Evolutionary conservation across 2,113 vertebrate genomes (phyloP).

Genomic region (Crotalus tigris): DNA sequence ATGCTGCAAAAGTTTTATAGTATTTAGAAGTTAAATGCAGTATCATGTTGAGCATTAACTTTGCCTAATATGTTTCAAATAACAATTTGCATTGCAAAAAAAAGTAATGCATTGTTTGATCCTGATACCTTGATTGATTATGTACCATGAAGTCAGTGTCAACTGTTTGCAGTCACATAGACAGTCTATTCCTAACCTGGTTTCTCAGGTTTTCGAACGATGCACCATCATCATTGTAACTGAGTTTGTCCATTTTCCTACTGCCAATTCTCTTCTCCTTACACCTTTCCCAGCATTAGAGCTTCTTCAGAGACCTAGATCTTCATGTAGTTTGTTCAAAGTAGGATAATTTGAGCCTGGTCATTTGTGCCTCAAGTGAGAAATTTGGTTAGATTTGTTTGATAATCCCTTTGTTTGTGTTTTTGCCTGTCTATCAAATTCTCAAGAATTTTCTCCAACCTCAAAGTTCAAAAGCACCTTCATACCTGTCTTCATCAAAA

Average conservation of each 20-base stretch:
- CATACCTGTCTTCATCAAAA: neutral
- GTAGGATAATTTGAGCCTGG: too few species aligned
- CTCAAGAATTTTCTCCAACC: neutral
- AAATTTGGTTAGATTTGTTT: neutral
- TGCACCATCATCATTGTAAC: neutral
- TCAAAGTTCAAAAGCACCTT: neutral
- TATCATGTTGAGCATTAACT: neutral
- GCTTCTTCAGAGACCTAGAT: too few species aligned
- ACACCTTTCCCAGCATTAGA: neutral
- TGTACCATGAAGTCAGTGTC: neutral
- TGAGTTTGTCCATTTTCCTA: neutral
- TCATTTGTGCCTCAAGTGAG: too few species aligned
- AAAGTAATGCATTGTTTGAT: neutral
- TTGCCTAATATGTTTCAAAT: neutral
- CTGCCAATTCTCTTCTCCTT: neutral
- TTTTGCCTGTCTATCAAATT: neutral
- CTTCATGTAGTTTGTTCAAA: too few species aligned
- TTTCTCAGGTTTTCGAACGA: neutral
- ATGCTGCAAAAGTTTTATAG: neutral
- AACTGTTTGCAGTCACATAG: neutral
- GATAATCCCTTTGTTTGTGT: neutral
- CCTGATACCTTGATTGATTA: neutral
- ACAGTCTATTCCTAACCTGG: neutral
- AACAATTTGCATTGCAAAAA: neutral
- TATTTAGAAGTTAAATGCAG: neutral